Conservation (phyloP, 2,888 invertebrate species). For the Digitonthophagus gazella region DNA sequence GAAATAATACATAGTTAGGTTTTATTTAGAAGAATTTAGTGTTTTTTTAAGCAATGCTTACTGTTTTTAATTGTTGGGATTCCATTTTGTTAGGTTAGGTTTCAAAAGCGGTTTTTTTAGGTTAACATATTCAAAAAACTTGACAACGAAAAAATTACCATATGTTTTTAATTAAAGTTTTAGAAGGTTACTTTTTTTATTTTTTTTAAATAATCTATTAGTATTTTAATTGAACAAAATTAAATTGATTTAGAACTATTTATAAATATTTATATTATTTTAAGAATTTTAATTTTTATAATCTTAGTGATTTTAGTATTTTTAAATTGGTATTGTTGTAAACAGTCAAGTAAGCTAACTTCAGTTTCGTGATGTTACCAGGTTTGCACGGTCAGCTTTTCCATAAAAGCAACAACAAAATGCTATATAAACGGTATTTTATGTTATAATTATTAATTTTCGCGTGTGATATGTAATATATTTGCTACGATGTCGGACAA, state of each 20-base stretch:
- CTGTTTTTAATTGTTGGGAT: slow-evolving; percentile 26
- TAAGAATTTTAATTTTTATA: too few species aligned
- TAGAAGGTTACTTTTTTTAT: too few species aligned
- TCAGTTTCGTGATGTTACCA: slow-evolving; percentile 4
- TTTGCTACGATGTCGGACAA: slow-evolving; percentile 15
- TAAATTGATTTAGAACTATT: too few species aligned
- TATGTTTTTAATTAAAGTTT: too few species aligned
- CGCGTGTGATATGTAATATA: too few species aligned
- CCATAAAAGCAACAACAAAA: not conserved
- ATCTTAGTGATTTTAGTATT: too few species aligned
- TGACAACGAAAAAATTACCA: too few species aligned
- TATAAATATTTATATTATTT: too few species aligned
- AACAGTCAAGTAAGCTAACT: slow-evolving; percentile 1
- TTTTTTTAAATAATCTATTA: too few species aligned
- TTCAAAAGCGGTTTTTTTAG: not conserved
- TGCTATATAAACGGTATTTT: not conserved
- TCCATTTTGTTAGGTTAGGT: slow-evolving; percentile 18
- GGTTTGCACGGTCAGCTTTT: not conserved
- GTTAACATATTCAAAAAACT: not conserved
- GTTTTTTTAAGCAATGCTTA: slow-evolving; percentile 8
- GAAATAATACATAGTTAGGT: slow-evolving; percentile 11
- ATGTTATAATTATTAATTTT: not conserved
- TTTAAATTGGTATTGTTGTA: too few species aligned
- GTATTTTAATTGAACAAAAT: too few species aligned
- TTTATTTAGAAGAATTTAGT: slow-evolving; percentile 5